Conservation (phyloP, 1,140 invertebrate species). For the Chironomus striatipennis region DNA sequence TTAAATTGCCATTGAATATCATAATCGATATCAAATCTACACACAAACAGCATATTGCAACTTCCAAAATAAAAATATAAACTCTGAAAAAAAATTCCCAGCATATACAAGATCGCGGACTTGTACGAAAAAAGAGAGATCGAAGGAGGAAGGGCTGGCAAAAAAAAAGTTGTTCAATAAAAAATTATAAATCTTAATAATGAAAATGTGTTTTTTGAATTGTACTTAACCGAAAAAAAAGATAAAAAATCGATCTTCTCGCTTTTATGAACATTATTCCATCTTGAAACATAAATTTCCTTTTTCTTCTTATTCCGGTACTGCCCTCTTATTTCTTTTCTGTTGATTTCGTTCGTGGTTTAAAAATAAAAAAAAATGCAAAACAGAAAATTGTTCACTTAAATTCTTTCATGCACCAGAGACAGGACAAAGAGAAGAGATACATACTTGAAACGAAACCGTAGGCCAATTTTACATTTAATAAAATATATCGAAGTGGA, state of each 20-base stretch:
- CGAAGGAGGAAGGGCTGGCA: not conserved
- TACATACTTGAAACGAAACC: not conserved
- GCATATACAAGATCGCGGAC: not conserved
- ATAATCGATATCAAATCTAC: not conserved
- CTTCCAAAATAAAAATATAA: not conserved
- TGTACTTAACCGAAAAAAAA: not conserved
- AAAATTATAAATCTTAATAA: slow-evolving; percentile 24
- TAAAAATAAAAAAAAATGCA: not conserved
- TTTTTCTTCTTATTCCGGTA: slow-evolving; percentile 1
- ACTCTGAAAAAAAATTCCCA: not conserved
- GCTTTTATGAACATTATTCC: slow-evolving; percentile 19
- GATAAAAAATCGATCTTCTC: slow-evolving; percentile 20
- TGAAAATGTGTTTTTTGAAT: not conserved
- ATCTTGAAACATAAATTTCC: not conserved
- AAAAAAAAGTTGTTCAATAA: slow-evolving; percentile 9
- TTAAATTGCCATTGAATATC: not conserved
- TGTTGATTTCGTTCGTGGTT: not conserved
- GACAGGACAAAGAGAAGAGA: not conserved
- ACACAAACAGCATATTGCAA: too few species aligned
- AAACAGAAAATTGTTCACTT: slow-evolving; percentile 9
- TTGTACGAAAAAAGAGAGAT: too few species aligned
- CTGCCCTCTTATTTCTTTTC: not conserved
- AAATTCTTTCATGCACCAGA: not conserved
- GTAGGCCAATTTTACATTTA: not conserved
- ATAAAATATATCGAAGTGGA: slow-evolving; percentile 9